Percentiles rank a stretch among this genome's conserved stretches.
Evolutionary conservation across 2,888 invertebrate genomes (phyloP).

Genomic region (Orthosia gothica): DNA sequence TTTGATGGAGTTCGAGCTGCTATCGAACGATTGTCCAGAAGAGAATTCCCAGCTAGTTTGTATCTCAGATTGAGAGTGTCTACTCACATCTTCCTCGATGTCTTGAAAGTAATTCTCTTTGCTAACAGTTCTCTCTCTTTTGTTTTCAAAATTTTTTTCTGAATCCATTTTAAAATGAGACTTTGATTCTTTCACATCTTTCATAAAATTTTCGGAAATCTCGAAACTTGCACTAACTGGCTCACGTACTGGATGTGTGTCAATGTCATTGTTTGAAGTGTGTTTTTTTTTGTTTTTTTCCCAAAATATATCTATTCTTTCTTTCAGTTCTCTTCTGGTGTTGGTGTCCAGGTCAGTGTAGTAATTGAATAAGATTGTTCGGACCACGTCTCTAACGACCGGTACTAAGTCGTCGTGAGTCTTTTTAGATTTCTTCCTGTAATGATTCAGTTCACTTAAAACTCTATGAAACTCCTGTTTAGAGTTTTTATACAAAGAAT

Average conservation of each 20-base stretch:
- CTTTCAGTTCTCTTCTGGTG: slow-evolving; percentile 67
- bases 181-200: neutral
- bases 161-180: neutral
- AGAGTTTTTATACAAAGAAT: slow-evolving; percentile 73
- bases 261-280: too few relatives aligned
- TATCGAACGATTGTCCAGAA: slow-evolving; percentile 26
- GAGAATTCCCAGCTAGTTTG: neutral
- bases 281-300: neutral
- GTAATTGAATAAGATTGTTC: slow-evolving; percentile 73
- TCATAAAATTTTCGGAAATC: neutral
- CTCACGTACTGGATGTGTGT: neutral
- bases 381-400: slow-evolving; percentile 69
- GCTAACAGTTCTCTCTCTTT: neutral
- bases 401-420: slow-evolving; percentile 64
- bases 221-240: neutral
- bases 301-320: slow-evolving; percentile 51
- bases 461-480: slow-evolving; percentile 64
- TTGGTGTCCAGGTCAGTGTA: slow-evolving; percentile 70
- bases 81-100: neutral
- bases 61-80: neutral
- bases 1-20: slow-evolving; percentile 38
- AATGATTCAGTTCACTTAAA: slow-evolving; percentile 69
- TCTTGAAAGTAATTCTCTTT: neutral
- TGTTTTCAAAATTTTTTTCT: neutral
- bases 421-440: slow-evolving; percentile 64